Evolutionary conservation across 2,113 vertebrate species (phyloP), one percentile per base, ranked within the genome.

Genomic region (Indri indri): DNA sequence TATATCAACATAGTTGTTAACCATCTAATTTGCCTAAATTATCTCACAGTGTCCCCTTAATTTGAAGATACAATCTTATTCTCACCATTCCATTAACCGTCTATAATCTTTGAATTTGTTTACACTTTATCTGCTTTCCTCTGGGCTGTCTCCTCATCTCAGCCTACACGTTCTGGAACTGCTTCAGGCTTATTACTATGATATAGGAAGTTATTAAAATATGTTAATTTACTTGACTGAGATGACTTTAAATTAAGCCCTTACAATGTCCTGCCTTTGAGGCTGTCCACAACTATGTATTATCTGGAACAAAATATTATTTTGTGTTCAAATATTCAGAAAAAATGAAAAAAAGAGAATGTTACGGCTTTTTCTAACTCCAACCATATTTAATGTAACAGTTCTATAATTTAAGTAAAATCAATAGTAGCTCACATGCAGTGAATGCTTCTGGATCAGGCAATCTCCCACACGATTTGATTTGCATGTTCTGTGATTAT

Each of bases 141-240:
- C 70, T 91, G 57, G 54, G 30, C 95, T 93, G 32, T 40, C 89
- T 95, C 59, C 40, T 57, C 74, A 73, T 50, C 34, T 77, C 92
- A 96, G 52, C 91, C 89, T 93, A 96, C 92, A 95, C 71, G 70
- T 57, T 47, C 77, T 84, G 70, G 23, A 92, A 88, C 59, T 88
- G 91, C 91, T 97, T 93, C 45, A 37, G 93, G 94, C 93, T 93
- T 96, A 94, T 94, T 96, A 91, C 52, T 11, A 5, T 91, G 91
- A 97, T 96, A 63, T 89, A 94, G 91, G 82, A 97, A 97, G 93
- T 97, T 97, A 97, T 98, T 98, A 97, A 95, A 98, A 96, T 94
- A 96, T 93, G 96, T 90, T 98, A 98, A 98, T 96, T 91, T 76
- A 80, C 91, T 94, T 95, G 74, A 91, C 91, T 93, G 50, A 73